Evolutionary conservation across 2,113 vertebrate species (phyloP).

Genomic region (Pao palembangensis): DNA sequence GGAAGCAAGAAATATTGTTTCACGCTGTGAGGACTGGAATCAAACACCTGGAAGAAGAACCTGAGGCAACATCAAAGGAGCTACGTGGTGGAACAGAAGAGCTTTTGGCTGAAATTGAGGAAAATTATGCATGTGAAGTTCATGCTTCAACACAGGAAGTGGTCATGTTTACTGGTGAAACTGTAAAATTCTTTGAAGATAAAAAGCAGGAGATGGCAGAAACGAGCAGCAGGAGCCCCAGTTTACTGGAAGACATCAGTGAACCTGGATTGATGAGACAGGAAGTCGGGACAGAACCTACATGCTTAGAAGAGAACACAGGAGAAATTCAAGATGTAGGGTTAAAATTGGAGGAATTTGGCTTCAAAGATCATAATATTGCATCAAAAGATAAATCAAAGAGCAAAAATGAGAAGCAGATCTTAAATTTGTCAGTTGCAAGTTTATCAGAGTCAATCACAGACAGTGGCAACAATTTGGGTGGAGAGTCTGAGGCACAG

Average conservation of each 20-base stretch:
- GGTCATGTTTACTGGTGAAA: slow-evolving; percentile 7
- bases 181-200: neutral
- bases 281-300: neutral
- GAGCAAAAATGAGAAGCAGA: neutral
- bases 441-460: neutral
- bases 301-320: slow-evolving; percentile 6
- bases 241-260: neutral
- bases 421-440: neutral
- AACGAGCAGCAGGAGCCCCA: neutral
- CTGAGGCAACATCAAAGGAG: neutral
- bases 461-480: neutral
- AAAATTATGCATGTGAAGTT: slow-evolving; percentile 1
- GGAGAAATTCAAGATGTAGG: slow-evolving; percentile 7
- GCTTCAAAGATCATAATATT: slow-evolving; percentile 1
- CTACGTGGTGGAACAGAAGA: slow-evolving; percentile 10
- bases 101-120: slow-evolving; percentile 10
- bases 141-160: slow-evolving; percentile 1
- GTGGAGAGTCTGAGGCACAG: slow-evolving; percentile 10
- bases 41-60: neutral
- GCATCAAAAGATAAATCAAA: slow-evolving; percentile 12
- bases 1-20: slow-evolving; percentile 13
- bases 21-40: slow-evolving; percentile 19
- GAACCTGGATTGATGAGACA: slow-evolving; percentile 4
- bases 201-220: slow-evolving; percentile 6
- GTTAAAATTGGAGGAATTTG: slow-evolving; percentile 7